These are phyloP conservation scores for Lamellibrachia columna DNA, from an alignment of 2,888 invertebrate species.

Conservation along the genomic window DNA sequence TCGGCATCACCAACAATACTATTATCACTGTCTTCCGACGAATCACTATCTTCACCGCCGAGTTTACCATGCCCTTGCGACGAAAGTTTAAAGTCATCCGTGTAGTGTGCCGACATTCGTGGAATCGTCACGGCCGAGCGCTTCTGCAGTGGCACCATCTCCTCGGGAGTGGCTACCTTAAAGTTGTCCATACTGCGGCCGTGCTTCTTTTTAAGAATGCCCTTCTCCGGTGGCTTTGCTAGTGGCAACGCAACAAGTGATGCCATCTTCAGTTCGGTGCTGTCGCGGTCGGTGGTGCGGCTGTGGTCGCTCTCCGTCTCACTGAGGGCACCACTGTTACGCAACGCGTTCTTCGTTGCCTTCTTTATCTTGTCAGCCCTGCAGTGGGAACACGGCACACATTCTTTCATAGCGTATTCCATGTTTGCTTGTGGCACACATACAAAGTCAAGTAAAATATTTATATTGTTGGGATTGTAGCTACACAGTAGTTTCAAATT, in stretches of 20 bases:
- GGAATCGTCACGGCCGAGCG: constrained; percentile 6
- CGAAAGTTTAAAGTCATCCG: neutral
- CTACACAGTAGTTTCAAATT: too few species aligned
- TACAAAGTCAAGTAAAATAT: too few species aligned
- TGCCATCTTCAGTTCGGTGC: constrained; percentile 34
- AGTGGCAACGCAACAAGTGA: constrained; percentile 27
- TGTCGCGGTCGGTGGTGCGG: constrained; percentile 29
- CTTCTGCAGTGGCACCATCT: constrained; percentile 19
- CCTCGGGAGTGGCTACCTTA: neutral
- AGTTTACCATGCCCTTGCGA: neutral
- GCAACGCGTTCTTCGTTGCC: constrained; percentile 32
- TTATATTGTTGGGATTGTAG: too few species aligned
- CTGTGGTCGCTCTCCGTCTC: constrained; percentile 37
- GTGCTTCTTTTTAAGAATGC: constrained; percentile 57
- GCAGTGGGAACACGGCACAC: neutral
- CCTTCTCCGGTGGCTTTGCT: constrained; percentile 58
- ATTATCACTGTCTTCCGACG: neutral
- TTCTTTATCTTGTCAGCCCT: constrained; percentile 50
- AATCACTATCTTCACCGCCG: neutral
- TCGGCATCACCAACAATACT: neutral
- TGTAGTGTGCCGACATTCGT: neutral
- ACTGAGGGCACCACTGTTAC: constrained; percentile 29
- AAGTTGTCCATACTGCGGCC: neutral
- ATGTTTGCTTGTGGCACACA: too few species aligned
- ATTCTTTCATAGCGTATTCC: too few species aligned